Evolutionary conservation across 2,113 vertebrate genomes (phyloP).

Genomic region (Kryptolebias marmoratus): DNA sequence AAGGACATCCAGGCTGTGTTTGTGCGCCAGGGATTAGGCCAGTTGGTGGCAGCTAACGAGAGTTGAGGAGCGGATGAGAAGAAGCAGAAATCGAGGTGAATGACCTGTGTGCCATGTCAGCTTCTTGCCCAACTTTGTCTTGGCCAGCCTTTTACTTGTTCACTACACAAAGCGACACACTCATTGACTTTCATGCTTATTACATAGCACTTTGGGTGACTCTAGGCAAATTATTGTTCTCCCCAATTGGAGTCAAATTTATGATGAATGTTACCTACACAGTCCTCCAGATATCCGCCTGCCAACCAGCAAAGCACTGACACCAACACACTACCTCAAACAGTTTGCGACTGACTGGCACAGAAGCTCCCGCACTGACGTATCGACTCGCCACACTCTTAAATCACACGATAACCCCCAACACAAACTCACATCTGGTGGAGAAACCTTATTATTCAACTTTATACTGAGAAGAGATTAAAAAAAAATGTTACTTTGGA

Average conservation of each 20-base stretch:
- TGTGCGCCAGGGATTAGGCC: slow-evolving; percentile 93
- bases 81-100: slow-evolving; percentile 37
- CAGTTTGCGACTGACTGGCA: slow-evolving; percentile 71
- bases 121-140: slow-evolving; percentile 53
- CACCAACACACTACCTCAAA: slow-evolving; percentile 85
- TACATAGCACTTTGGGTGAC: slow-evolving; percentile 76
- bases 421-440: slow-evolving; percentile 2
- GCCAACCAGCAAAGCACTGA: slow-evolving; percentile 82
- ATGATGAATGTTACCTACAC: slow-evolving; percentile 69
- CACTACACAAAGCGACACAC: slow-evolving; percentile 59
- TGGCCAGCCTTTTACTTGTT: slow-evolving; percentile 70
- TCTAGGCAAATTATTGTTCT: slow-evolving; percentile 41
- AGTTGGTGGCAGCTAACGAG: slow-evolving; percentile 93
- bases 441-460: slow-evolving; percentile 5
- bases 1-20: slow-evolving; percentile 99
- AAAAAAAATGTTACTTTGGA: background rate
- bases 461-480: background rate
- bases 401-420: slow-evolving; percentile 32
- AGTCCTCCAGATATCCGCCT: slow-evolving; percentile 64
- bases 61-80: slow-evolving; percentile 79
- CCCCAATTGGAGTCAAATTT: slow-evolving; percentile 53
- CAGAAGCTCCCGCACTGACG: slow-evolving; percentile 62
- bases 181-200: slow-evolving; percentile 64
- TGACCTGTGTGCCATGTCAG: slow-evolving; percentile 54
- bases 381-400: slow-evolving; percentile 36